Base-by-base conservation (phyloP, 2,113 vertebrate species). In the Pluvianellus socialis region DNA sequence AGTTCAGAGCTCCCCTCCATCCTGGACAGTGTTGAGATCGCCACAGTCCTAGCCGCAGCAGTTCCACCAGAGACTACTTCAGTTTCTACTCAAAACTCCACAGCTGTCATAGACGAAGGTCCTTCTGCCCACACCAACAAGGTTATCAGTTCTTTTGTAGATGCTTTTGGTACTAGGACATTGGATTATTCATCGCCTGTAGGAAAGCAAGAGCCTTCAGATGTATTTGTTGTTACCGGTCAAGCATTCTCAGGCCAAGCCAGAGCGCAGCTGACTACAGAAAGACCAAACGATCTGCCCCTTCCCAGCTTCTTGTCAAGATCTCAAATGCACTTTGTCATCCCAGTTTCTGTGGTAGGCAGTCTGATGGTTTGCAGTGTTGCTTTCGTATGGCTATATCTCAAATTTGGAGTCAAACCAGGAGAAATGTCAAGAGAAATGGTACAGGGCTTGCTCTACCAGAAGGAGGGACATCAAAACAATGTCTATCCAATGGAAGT, bases 401-500 rank as follows among this genome's bases (percentile, higher is more conserved):
- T 83, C 15, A 96, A 94, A 74, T 91, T 67, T 59, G 65, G 91
- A 52, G 42, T 84, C 20, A 95, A 66, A 84, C 20, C 38, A 63
- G 89, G 88, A 55, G 68, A 76, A n/a, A 14, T 5, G 0, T 70
- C 95, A 7, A 79, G 65, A 71, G 95, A 96, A 77, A 91, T 79
- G 72, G 32, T 95, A 4, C 86, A 96, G 73, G 86, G 89, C 52
- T 91, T 97, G 93, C 96, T 97, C 28, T 96, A 84, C 68, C 68
- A 74, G 17, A 79, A 71, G 44, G 2, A 32, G 35, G 27, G 11
- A 18, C 56, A 30, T 9, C 44, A 76, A 23, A 56, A 11, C 24
- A 42, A 55, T 19, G 47, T 6, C 65, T 95, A 59, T 22, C 86
- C n/a, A 6, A 84, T 96, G 96, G 89, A 92, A 63, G 47, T 75